Percentiles rank a stretch among this genome's conserved stretches.
Evolutionary conservation across 2,888 invertebrate species (phyloP).

Genomic region (Trachelus iudaicus): DNA sequence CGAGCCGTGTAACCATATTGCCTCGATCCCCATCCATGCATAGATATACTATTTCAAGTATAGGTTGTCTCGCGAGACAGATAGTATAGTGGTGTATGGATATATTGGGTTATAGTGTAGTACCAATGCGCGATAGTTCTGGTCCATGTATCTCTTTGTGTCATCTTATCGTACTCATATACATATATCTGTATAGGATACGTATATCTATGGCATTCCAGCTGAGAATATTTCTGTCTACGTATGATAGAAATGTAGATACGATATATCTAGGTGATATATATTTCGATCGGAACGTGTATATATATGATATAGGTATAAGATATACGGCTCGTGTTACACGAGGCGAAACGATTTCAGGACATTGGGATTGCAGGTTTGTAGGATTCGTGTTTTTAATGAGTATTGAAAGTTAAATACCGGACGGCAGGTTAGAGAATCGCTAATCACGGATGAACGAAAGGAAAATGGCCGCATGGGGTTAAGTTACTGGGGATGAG

Average conservation of each 20-base stretch:
- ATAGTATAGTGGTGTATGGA: conserved; percentile 9
- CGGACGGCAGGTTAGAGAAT: not conserved
- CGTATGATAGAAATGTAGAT: not conserved
- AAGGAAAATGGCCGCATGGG: not conserved
- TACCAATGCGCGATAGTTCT: conserved; percentile 17
- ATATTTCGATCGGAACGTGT: not conserved
- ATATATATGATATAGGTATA: not conserved
- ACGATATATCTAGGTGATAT: not conserved
- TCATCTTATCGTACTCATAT: not conserved
- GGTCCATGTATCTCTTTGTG: not conserved
- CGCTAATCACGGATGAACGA: not conserved
- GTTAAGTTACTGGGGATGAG: not conserved
- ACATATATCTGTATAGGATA: not conserved
- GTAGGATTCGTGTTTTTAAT: not conserved
- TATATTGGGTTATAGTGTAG: conserved; percentile 19
- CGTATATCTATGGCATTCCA: not conserved
- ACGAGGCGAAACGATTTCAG: not conserved
- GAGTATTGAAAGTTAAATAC: not conserved
- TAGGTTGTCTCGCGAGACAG: conserved; percentile 26
- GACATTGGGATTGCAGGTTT: not conserved
- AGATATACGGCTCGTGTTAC: not conserved
- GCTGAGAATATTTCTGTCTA: not conserved
- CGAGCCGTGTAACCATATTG: conserved; percentile 44
- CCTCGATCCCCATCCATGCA: conserved; percentile 36
- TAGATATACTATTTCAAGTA: conserved; percentile 21